Base-by-base conservation (phyloP, 30 jellyfish, hydroid and myxozoan species). In the Hydra vulgaris region DNA sequence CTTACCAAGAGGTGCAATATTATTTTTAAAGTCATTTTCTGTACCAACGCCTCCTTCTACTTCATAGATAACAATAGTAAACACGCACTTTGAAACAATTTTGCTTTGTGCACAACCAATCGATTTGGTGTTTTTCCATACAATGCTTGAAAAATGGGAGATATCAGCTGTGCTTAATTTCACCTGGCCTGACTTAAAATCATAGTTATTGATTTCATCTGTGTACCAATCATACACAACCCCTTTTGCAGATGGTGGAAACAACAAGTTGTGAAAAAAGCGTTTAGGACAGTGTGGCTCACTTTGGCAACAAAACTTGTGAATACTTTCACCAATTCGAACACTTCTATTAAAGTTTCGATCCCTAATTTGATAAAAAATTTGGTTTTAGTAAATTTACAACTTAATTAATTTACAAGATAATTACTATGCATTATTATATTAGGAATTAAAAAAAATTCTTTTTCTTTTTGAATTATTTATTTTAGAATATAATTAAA, bases 221-320 rank as follows among this genome's bases (percentile, higher is more conserved):
- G 81, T 86, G 77, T 90, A 90, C 85, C 86, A 90, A 83, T 85
- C 85, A 18, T 71, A 76, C n/a, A 90, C 95, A 17, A 90, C 95
- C 15, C 94, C 94, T 21, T 79, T 78, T 3, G 97, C 97, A 0
- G 97, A 78, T 22, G 97, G 97, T 66, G 97, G 97, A 83, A 85
- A 90, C 67, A 80, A 56, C 86, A 90, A 66, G 40, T 82, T 82
- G 84, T 90, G 88, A 74, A 90, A 86, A 78, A 81, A 81, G 16
- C 83, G 94, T 40, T 86, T 86, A 0, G 97, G 97, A 73, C 97
- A 90, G 54, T 78, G 86, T 0, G 97, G 97, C 74, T 67, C 79
- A 56, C 89, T 85, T 84, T 77, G 74, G 55, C 97, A 90, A 81
- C 97, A 90, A 82, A 90, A 85, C 69, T 90, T 90, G 78, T 90